These are phyloP conservation scores for Ladona fulva DNA, from an alignment of 1,140 invertebrate species.

Conservation along the genomic window DNA sequence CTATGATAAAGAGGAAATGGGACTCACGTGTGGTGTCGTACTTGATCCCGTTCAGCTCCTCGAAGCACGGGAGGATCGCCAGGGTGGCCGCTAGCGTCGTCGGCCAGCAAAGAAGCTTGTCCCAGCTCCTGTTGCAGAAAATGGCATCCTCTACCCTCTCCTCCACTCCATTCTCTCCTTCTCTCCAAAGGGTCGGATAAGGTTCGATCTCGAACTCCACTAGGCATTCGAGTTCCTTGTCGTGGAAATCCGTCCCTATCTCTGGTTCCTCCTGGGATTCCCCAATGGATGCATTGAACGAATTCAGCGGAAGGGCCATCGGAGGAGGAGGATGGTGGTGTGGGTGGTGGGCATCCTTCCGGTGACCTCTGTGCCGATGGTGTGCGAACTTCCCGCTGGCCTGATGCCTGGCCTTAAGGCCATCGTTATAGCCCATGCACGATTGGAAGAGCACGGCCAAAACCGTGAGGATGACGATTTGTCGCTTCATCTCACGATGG, in stretches of 20 bases:
- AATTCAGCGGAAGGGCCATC: neutral
- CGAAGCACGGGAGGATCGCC: slow-evolving; percentile 60
- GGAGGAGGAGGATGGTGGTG: neutral
- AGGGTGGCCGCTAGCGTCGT: slow-evolving; percentile 50
- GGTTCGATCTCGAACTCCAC: neutral
- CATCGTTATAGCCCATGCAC: too few species aligned
- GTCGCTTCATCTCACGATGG: too few species aligned
- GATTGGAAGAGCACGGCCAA: too few species aligned
- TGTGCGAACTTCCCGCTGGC: neutral
- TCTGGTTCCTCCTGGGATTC: neutral
- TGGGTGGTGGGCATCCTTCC: neutral
- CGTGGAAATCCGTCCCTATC: neutral
- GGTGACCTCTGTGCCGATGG: neutral
- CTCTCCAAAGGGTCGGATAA: neutral
- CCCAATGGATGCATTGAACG: neutral
- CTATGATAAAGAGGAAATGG: slow-evolving; percentile 20
- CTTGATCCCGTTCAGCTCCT: slow-evolving; percentile 61
- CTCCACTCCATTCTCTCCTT: neutral
- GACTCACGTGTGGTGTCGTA: slow-evolving; percentile 62
- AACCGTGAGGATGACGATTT: too few species aligned
- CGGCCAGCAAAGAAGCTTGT: slow-evolving; percentile 71
- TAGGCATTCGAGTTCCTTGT: neutral
- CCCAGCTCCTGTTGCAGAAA: slow-evolving; percentile 51
- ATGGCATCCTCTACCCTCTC: neutral
- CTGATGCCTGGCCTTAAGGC: too few species aligned